A percentile compares a stretch with the other conserved stretches of the same genome.
Evolutionary conservation across 2,888 invertebrate species (phyloP).

Genomic region (Nemoura dubitans): DNA sequence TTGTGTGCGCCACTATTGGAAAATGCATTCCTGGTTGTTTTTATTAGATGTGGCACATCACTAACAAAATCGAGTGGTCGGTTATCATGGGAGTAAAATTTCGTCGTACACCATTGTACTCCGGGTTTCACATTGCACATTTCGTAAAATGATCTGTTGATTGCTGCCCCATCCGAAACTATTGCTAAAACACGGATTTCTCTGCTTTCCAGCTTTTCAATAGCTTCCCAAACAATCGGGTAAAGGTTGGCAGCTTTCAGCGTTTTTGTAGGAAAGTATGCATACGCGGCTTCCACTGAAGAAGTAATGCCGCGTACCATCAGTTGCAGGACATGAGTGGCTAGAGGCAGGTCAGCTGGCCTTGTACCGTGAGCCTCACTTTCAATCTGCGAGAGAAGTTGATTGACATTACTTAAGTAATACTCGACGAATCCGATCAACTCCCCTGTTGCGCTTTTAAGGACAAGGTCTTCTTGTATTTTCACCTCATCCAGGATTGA

Average conservation of each 20-base stretch:
- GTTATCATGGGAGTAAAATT: neutral
- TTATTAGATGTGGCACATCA: constrained; percentile 3
- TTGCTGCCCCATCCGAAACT: constrained; percentile 2
- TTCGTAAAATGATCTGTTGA: constrained; percentile 7
- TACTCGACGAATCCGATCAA: constrained; percentile 17
- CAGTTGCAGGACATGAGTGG: neutral
- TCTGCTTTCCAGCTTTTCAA: neutral
- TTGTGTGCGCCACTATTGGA: constrained; percentile 27
- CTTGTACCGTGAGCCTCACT: constrained; percentile 30
- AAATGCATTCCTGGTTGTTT: constrained; percentile 26
- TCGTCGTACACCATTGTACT: neutral
- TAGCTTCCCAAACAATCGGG: constrained; percentile 23
- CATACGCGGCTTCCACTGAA: neutral
- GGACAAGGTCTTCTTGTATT: neutral
- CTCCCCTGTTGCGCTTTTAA: neutral
- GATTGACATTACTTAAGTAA: neutral
- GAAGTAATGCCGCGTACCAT: constrained; percentile 7
- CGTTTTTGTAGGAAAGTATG: neutral
- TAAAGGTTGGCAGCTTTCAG: neutral
- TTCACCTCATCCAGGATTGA: neutral
- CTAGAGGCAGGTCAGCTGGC: neutral
- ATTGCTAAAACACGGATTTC: neutral
- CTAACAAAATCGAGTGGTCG: neutral
- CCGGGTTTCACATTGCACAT: neutral
- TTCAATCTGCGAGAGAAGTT: constrained; percentile 8